Evolutionary conservation across 2,113 vertebrate species (phyloP), one percentile per base, ranked within the genome.

Genomic region (Ochotona curzoniae): DNA sequence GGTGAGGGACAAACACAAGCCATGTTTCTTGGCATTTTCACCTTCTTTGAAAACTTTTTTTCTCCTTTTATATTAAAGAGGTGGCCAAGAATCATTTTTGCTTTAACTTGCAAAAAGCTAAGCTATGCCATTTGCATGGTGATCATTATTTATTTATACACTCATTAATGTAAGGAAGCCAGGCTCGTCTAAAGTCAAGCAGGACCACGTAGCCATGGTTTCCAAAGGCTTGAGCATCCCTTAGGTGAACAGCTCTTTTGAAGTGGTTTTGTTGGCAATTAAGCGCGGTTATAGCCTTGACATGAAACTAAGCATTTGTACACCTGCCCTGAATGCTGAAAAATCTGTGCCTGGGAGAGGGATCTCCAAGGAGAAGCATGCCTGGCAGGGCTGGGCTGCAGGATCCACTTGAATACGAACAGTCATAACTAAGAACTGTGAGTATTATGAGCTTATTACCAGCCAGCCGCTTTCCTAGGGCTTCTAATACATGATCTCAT

Each of bases 181-280:
- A 51, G 64, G 57, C 81, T 61, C 7, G 61, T 91, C 93, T 75
- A 60, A 92, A 93, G 74, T 76, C 2, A 32, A 89, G 80, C 0
- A 0, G 2, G 75, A 89, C 76, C 89, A 66, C 0, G 76, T 2
- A 0, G 47, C 79, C 30, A 25, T 82, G 95, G 87, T 93, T 67
- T 23, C 94, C 82, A 71, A 35, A 54, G 1, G 79, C 83, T 44
- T 51, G 15, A 87, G 85, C 82, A 83, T 91, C 21, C 87, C 30
- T 96, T 11, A 44, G 93, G 90, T 91, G 82, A 95, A 91, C 0
- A 54, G 94, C 71, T 75, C 17, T 88, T 93, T 89, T 96, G 81
- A 14, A 64, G 97, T 78, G 90, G 89, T 91, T 97, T 94, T 94
- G 95, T 71, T 97, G 95, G 97, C 95, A 95, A 96, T 97, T 96